Conservation (phyloP, 1,140 invertebrate genomes). For the Heliothis virescens region DNA sequence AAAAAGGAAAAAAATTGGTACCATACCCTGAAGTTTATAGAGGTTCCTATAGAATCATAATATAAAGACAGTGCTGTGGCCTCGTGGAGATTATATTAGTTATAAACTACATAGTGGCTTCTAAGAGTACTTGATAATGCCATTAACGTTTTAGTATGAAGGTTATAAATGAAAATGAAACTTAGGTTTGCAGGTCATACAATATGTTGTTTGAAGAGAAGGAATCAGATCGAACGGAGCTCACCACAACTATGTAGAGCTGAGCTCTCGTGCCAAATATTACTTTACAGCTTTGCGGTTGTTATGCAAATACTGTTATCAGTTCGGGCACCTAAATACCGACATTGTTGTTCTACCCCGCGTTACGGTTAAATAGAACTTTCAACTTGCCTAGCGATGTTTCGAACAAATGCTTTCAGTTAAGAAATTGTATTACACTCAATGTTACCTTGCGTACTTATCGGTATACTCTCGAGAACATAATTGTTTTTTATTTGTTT, state of each 20-base stretch:
- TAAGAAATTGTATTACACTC: conserved; percentile 16
- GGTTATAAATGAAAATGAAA: conserved; percentile 37
- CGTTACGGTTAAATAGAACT: conserved; percentile 31
- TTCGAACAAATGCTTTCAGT: conserved; percentile 21
- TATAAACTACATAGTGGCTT: conserved; percentile 25
- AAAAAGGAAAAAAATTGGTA: conserved; percentile 35
- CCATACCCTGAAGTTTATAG: conserved; percentile 39
- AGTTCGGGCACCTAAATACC: conserved; percentile 43
- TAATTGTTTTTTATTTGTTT: conserved; percentile 22
- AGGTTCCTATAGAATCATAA: conserved; percentile 28
- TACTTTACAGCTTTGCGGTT: conserved; percentile 53
- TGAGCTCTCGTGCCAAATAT: conserved; percentile 51
- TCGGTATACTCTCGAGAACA: background rate
- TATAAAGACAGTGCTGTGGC: conserved; percentile 27
- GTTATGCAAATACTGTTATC: conserved; percentile 52
- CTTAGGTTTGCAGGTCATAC: conserved; percentile 11
- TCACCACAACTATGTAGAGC: conserved; percentile 46
- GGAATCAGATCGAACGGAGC: conserved; percentile 6
- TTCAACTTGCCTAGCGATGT: conserved; percentile 2
- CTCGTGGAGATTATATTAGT: conserved; percentile 27
- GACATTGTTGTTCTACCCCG: conserved; percentile 32
- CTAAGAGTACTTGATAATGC: conserved; percentile 8
- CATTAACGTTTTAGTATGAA: conserved; percentile 5
- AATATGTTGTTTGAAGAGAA: background rate
- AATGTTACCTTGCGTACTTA: conserved; percentile 22